phyloP scores from a whole-genome alignment of 2,113 vertebrate genomes.

The Rhinoderma darwinii region DNA sequence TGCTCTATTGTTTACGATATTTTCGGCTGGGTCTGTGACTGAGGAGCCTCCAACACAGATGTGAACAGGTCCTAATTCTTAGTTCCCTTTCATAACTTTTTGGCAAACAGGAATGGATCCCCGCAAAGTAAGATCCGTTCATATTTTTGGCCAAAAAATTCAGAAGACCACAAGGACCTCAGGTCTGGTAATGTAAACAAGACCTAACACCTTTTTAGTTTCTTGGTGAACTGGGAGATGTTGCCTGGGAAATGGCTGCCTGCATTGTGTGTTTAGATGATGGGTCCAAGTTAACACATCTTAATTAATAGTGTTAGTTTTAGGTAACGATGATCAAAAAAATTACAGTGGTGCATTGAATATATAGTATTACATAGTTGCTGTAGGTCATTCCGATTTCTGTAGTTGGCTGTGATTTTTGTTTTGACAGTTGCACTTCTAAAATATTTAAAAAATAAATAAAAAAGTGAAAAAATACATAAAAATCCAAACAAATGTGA shows the following conservation, averaged over 20 bases:
- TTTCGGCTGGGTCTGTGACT: no score
- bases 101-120: neutral
- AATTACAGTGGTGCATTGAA: slow-evolving; percentile 44
- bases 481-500: slow-evolving; percentile 60
- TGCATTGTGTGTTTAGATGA: neutral
- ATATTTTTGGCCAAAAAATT: neutral
- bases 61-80: no score
- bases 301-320: slow-evolving; percentile 39
- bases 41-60: no score
- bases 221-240: neutral
- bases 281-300: neutral
- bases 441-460: neutral
- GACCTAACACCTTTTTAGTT: neutral
- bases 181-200: neutral
- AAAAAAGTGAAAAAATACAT: neutral
- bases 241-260: neutral
- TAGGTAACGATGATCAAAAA: slow-evolving; percentile 15
- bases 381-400: slow-evolving; percentile 50
- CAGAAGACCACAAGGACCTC: neutral
- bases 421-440: slow-evolving; percentile 55
- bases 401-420: slow-evolving; percentile 45
- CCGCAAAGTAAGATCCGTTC: neutral
- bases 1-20: no score
- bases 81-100: neutral
- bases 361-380: slow-evolving; percentile 51